Evolutionary conservation across 2,113 vertebrate genomes (phyloP).

Genomic region (Gavia stellata): DNA sequence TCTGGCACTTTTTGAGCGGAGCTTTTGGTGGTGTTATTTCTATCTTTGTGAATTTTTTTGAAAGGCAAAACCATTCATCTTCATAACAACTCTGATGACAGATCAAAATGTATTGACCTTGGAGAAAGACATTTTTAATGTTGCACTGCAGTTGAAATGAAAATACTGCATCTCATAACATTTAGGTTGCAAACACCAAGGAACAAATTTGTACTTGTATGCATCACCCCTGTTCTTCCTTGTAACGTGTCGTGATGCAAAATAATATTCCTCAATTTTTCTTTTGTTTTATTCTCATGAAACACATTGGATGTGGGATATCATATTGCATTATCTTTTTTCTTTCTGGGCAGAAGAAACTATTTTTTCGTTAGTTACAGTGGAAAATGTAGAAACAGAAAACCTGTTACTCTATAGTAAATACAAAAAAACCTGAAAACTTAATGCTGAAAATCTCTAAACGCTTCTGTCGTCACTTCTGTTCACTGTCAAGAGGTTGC

Average conservation of each 20-base stretch:
- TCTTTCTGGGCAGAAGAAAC: background rate
- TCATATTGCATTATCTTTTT: background rate
- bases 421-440: background rate
- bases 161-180: background rate
- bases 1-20: background rate
- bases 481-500: background rate
- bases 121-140: constrained; percentile 1
- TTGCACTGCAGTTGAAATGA: background rate
- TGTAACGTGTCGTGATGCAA: background rate
- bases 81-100: constrained; percentile 8
- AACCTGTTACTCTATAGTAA: background rate
- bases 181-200: background rate
- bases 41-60: background rate
- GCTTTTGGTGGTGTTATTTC: background rate
- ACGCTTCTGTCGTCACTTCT: background rate
- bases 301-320: background rate
- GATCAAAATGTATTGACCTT: constrained; percentile 12
- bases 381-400: background rate
- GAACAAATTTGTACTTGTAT: background rate
- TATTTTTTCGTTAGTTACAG: background rate
- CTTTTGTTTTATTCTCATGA: background rate
- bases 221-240: background rate
- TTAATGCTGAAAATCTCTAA: background rate
- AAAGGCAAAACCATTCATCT: constrained; percentile 17
- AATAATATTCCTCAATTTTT: background rate